Evolutionary conservation across 2,797 vertebrate species (phyloP).

Genomic region (Micropoecilia bifurca): DNA sequence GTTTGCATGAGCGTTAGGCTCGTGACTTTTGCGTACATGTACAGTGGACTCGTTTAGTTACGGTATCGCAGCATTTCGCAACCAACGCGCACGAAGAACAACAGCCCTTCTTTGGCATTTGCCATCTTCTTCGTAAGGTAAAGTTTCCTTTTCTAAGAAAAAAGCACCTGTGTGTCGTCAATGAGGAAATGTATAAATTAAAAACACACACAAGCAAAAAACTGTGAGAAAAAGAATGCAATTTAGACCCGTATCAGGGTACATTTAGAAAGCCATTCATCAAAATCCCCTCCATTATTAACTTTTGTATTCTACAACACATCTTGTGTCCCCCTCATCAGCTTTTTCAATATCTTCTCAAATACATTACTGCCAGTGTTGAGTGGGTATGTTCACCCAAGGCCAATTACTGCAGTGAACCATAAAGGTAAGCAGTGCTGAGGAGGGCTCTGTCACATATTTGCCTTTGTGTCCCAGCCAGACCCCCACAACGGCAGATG

Average conservation of each 20-base stretch:
- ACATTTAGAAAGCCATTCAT: conserved; percentile 83
- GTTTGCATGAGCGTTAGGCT: conserved; percentile 72
- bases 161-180: conserved; percentile 74
- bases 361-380: conserved; percentile 79
- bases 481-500: conserved; percentile 45
- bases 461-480: conserved; percentile 71
- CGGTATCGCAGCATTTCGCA: conserved; percentile 39
- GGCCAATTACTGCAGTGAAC: conserved; percentile 81
- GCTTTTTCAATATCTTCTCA: conserved; percentile 85
- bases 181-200: conserved; percentile 81
- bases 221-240: conserved; percentile 73
- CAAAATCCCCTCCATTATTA: conserved; percentile 85
- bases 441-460: conserved; percentile 70
- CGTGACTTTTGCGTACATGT: conserved; percentile 64
- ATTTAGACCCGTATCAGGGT: conserved; percentile 83
- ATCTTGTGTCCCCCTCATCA: conserved; percentile 83
- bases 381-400: conserved; percentile 74
- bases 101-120: conserved; percentile 50
- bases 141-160: conserved; percentile 60
- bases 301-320: conserved; percentile 84
- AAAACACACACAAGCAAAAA: conserved; percentile 63
- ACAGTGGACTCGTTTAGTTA: conserved; percentile 55
- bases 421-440: conserved; percentile 74
- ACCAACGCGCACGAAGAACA: conserved; percentile 43
- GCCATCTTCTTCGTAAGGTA: conserved; percentile 72